phyloP scores from a whole-genome alignment of 2,888 invertebrate genomes.

The Clostera curtula region DNA sequence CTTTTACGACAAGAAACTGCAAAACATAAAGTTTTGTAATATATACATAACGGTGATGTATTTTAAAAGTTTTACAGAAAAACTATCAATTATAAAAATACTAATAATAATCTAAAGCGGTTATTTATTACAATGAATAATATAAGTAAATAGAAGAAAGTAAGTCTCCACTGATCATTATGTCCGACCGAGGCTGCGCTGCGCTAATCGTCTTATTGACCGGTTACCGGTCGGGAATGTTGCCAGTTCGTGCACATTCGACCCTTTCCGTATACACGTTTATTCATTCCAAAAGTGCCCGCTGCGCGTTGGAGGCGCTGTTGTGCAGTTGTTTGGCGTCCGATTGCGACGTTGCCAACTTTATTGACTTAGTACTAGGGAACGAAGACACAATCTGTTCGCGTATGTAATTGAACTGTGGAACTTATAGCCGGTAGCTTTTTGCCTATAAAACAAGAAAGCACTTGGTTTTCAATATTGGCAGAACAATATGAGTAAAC shows the following conservation, averaged over 20 bases:
- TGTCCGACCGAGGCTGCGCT: slow-evolving; percentile 53
- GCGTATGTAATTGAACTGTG: slow-evolving; percentile 66
- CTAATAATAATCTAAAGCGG: no score
- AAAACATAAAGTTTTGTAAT: no score
- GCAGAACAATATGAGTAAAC: slow-evolving; percentile 23
- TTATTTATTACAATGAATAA: no score
- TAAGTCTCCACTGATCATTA: slow-evolving; percentile 37
- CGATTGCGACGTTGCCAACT: slow-evolving; percentile 74
- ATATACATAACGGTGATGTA: no score
- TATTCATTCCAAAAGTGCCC: slow-evolving; percentile 53
- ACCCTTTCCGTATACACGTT: slow-evolving; percentile 52
- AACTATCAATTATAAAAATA: no score
- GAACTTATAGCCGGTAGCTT: slow-evolving; percentile 69
- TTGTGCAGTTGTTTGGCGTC: slow-evolving; percentile 72
- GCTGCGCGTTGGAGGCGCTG: slow-evolving; percentile 75
- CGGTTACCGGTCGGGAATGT: slow-evolving; percentile 69
- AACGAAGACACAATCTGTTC: slow-evolving; percentile 72
- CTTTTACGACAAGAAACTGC: no score
- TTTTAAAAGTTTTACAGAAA: no score
- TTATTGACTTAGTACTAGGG: slow-evolving; percentile 70
- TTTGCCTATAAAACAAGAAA: slow-evolving; percentile 42
- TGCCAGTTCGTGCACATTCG: slow-evolving; percentile 66
- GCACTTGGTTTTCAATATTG: slow-evolving; percentile 33
- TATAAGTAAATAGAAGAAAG: slow-evolving; percentile 48
- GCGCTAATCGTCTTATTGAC: slow-evolving; percentile 74